Percentiles rank a stretch among this genome's conserved stretches.
phyloP scores from a whole-genome alignment of 64 coral and sea anemone species.

The Stichodactyla mertensii region DNA sequence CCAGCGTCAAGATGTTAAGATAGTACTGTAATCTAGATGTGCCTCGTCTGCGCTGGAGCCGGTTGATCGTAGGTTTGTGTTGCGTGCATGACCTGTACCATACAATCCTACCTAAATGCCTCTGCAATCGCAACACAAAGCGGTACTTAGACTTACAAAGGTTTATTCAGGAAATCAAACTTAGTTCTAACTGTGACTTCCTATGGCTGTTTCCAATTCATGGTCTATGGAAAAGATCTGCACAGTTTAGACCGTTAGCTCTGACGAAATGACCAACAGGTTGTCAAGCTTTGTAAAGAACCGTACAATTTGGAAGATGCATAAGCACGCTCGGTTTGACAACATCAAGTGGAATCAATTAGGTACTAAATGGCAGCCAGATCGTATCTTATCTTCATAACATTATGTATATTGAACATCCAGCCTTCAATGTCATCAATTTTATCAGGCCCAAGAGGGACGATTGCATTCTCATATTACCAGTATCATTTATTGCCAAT shows the following conservation, averaged over 20 bases:
- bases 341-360: slow-evolving; percentile 16
- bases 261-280: neutral
- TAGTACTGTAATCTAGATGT: neutral
- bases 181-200: neutral
- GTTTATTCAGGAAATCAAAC: neutral
- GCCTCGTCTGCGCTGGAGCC: neutral
- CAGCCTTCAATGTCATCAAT: neutral
- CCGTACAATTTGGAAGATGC: neutral
- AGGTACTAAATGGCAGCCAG: neutral
- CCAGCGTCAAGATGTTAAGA: neutral
- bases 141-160: neutral
- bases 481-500: slow-evolving; percentile 1
- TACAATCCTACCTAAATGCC: neutral
- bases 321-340: neutral
- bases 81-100: neutral
- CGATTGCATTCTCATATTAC: slow-evolving; percentile 1
- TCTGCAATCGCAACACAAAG: neutral
- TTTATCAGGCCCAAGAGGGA: slow-evolving; percentile 1
- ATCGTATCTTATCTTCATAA: slow-evolving; percentile 7
- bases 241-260: neutral
- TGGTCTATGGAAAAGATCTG: neutral
- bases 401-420: slow-evolving; percentile 15
- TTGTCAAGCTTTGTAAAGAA: neutral
- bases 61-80: neutral
- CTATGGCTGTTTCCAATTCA: neutral